A percentile compares a stretch with the other conserved stretches of the same genome.
Evolutionary conservation across 2,888 invertebrate species (phyloP).

Genomic region (Philopedon plagiatum): DNA sequence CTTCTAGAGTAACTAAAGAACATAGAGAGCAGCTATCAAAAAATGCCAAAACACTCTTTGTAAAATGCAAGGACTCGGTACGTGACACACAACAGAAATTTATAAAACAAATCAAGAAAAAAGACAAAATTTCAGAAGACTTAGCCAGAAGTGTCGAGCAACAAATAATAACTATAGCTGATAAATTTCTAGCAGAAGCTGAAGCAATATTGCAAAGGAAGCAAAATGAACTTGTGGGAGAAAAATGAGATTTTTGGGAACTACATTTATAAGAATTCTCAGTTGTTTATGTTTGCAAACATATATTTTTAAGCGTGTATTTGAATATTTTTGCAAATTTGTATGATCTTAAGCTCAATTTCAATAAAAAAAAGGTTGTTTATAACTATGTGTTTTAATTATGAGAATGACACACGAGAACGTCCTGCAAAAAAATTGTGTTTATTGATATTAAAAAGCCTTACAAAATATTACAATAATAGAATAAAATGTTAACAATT

Average conservation of each 20-base stretch:
- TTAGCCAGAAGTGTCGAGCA: constrained; percentile 76
- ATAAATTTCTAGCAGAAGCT: constrained; percentile 77
- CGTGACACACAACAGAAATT: constrained; percentile 83
- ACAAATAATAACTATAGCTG: constrained; percentile 80
- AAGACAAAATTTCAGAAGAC: constrained; percentile 81
- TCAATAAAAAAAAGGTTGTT: too few relatives aligned
- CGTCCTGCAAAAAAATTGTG: constrained; percentile 11
- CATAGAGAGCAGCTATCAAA: constrained; percentile 90
- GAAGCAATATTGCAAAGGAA: constrained; percentile 79
- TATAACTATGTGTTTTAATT: too few relatives aligned
- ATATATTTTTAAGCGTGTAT: not conserved
- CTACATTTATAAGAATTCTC: not conserved
- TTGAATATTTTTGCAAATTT: too few relatives aligned
- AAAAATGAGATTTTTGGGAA: constrained; percentile 59
- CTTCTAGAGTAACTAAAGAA: constrained; percentile 85
- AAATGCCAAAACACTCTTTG: constrained; percentile 86
- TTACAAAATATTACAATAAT: constrained; percentile 23
- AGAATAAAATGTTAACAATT: not conserved
- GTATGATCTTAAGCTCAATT: too few relatives aligned
- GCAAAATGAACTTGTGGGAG: constrained; percentile 82
- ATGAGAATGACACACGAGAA: too few relatives aligned
- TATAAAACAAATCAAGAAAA: constrained; percentile 80
- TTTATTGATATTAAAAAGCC: constrained; percentile 35
- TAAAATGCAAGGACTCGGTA: constrained; percentile 83
- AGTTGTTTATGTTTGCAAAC: not conserved